Evolutionary conservation across 1,140 invertebrate genomes (phyloP).

Genomic region (Melitaea cinxia): DNA sequence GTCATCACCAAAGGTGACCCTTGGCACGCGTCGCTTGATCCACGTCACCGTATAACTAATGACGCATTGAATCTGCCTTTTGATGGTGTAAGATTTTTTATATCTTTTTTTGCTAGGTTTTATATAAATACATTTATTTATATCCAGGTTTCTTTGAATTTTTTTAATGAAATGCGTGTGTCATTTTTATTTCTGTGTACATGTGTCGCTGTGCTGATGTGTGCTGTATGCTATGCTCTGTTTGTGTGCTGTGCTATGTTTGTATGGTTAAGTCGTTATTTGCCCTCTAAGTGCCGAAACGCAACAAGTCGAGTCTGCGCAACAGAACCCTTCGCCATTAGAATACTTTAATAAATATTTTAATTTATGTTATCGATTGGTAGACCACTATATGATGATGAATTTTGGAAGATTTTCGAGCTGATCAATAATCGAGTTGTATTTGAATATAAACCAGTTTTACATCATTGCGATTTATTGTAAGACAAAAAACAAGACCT

Average conservation of each 20-base stretch:
- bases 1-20: conserved; percentile 33
- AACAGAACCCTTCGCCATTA: background rate
- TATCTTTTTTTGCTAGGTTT: background rate
- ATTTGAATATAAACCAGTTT: too few species aligned
- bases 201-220: too few species aligned
- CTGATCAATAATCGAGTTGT: conserved; percentile 22
- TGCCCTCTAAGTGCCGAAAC: background rate
- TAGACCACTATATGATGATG: too few species aligned
- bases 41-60: conserved; percentile 30
- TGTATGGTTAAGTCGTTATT: background rate
- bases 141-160: background rate
- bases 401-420: background rate
- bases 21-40: conserved; percentile 18
- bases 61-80: conserved; percentile 23
- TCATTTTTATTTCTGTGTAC: background rate
- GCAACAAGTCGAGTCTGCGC: conserved; percentile 33
- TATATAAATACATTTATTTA: background rate
- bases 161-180: too few species aligned
- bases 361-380: too few species aligned
- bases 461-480: conserved; percentile 2
- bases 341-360: background rate
- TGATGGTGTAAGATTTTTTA: conserved; percentile 18
- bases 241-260: background rate
- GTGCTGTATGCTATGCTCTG: background rate
- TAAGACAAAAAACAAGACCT: conserved; percentile 33